Base-by-base conservation (phyloP, 2,113 vertebrate genomes). In the Corythornis vintsioides region DNA sequence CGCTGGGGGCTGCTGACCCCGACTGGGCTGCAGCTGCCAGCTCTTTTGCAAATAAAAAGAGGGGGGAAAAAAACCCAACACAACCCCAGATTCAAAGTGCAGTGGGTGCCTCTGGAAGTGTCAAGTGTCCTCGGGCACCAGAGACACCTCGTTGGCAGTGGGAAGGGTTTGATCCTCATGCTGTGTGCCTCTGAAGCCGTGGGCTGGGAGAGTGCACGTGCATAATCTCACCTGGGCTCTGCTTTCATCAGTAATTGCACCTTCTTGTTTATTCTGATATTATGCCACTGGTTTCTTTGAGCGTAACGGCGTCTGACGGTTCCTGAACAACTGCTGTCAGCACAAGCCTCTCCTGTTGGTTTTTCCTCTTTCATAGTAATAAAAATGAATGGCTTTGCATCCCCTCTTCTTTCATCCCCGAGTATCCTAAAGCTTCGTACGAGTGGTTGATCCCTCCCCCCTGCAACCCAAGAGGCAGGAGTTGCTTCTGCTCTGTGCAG, bases 221-320 rank as follows among this genome's bases (percentile, higher is more conserved):
- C 33, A 80, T 52, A 29, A 18, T 45, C 87, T 83, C 95, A 70
- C 60, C 89, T 55, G 87, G 45, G 71, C 0, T 0, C 56, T 0
- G 2, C 73, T 91, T 87, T 52, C 21, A 13, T 71, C 6, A 0
- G 1, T 21, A 18, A 29, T 25, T 71, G 8, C 3, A 2, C 25
- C 24, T 59, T 6, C 26, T 29, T 29, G 33, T 79, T 89, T 53
- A 69, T 75, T 85, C 45, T 14, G 0, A 40, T 79, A 11, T 45
- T 42, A 9, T 43, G 72, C 63, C 33, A 1, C 26, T 3, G 14
- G 70, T 86, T 45, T 10, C 83, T 82, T 24, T n/a, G 73, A 43
- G 60, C 0, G 0, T 11, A 61, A 7, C 26, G 3, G 14, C 0
- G 8, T 7, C 86, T 80, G 53, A 38, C 0, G 0, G 35, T 15